Evolutionary conservation across 2,888 invertebrate species (phyloP), one percentile per base, ranked within the genome.

Genomic region (Ornithoptera alexandrae): DNA sequence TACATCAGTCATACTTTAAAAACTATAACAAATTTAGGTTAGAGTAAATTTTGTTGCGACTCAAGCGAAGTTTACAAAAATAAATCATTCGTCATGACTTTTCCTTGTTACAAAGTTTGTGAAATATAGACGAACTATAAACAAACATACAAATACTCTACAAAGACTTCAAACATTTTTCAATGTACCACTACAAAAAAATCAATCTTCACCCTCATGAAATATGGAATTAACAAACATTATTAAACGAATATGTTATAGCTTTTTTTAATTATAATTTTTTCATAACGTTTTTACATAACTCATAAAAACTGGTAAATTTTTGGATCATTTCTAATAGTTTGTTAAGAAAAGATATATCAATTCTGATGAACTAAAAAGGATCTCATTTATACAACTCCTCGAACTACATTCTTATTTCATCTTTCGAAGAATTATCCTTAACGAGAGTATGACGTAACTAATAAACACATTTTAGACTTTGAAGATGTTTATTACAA

Each of bases 371-470:
- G 57, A 3, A 22, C 3, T 10, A 58, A 22, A 22, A 24, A 24
- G 24, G 10, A 58, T 8, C 22, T 1, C 10, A 22, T 20, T n/a
- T 22, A 58, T 1, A 22, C 20, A 58, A 24, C 22, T 57, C 57
- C 57, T 12, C 22, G 57, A 22, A 22, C 57, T 58, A 22, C 22
- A 22, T 58, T 58, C 22, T 12, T 8, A 46, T 15, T 24, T 12
- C 22, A 58, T 5, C 57, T 58, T 60, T 60, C 60, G 8, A 60
- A 36, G n/a, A 36, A 36, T 60, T 60, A 36, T 24, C 36, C n/a
- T 62, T 46, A 22, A 58, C 57, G 22, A 58, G 57, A 58, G 57
- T 62, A 46, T 46, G 46, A 62, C 22, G 42, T 62, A 62, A 46
- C n/a, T 46, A 18, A 20, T 46, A 22, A 62, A 20, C 46, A 62